These are phyloP conservation scores for Neelides sp. DNA, from an alignment of 1,140 invertebrate genomes.

Conservation along the genomic window DNA sequence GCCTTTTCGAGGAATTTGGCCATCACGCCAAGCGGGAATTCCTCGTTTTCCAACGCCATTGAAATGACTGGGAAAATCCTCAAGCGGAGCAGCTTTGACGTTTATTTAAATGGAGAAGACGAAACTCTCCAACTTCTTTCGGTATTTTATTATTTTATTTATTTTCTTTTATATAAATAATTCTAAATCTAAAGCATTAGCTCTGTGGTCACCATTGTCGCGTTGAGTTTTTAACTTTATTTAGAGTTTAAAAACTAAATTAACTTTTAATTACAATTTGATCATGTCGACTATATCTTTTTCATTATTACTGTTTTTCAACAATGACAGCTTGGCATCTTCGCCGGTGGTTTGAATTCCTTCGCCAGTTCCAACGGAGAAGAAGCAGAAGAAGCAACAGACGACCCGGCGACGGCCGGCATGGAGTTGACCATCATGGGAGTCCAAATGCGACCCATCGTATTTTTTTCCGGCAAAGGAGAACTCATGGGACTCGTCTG, in stretches of 20 bases:
- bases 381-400: constrained; percentile 35
- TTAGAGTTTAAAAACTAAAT: not conserved
- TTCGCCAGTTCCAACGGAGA: constrained; percentile 44
- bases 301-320: too few relatives aligned
- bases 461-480: constrained; percentile 70
- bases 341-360: constrained; percentile 59
- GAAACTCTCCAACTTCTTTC: constrained; percentile 42
- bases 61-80: constrained; percentile 59
- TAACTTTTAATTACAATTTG: not conserved
- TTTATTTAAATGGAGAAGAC: constrained; percentile 46
- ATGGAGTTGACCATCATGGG: constrained; percentile 69
- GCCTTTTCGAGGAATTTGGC: constrained; percentile 51
- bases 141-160: constrained; percentile 31
- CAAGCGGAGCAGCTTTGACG: constrained; percentile 60
- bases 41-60: constrained; percentile 57
- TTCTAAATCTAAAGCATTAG: not conserved
- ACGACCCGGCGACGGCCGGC: constrained; percentile 58
- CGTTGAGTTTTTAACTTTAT: too few relatives aligned
- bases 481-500: constrained; percentile 83
- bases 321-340: constrained; percentile 67
- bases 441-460: constrained; percentile 62
- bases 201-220: too few relatives aligned
- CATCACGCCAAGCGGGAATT: constrained; percentile 47
- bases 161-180: not conserved
- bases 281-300: constrained; percentile 2